Base-by-base conservation (phyloP, 2,888 invertebrate species). In the Rugalucina vietnamica region DNA sequence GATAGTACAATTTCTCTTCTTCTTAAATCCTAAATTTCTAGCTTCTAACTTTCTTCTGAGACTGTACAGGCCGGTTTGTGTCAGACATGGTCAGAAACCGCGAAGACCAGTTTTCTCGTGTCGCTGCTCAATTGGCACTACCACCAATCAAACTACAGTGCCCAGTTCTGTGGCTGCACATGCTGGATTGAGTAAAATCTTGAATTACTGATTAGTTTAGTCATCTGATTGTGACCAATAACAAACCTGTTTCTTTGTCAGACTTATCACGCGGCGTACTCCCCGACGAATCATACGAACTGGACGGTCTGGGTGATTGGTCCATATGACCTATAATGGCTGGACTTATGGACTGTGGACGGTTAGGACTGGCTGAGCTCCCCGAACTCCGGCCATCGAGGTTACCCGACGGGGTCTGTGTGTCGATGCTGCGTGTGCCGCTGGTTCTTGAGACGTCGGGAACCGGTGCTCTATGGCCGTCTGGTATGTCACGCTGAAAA, bases 401-500 rank as follows among this genome's bases (percentile, higher is more conserved):
- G 73, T 86, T 89, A 5, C 93, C 93, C 84, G 97, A 97, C 32
- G 98, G 98, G 21, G 98, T 98, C 95, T 98, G 98, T 21, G 98
- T 98, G 95, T 98, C 97, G 83, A 97, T 97, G 81, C 97, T 97
- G 85, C 97, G 96, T 74, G 96, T 96, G 69, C 90, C 90, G 86
- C 90, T 91, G 32, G 95, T 95, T 27, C 89, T 85, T 34, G 97
- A 34, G 27, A 90, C 71, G 92, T 98, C 98, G 5, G 97, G 97
- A 82, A 97, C 95, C 3, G 98, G 98, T 18, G 98, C 98, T 85
- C 97, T 96, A 94, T 97, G 97, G 21, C 98, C 98, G 95, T 98
- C 98, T 1, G 98, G 97, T 80, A 97, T 96, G 95, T 97, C 96
- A 65, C 95, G 95, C 90, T 94, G 95, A 21, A 80, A 49, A 49